Conservation (phyloP, 2,797 vertebrate genomes). For the Leptatherina wallacei region DNA sequence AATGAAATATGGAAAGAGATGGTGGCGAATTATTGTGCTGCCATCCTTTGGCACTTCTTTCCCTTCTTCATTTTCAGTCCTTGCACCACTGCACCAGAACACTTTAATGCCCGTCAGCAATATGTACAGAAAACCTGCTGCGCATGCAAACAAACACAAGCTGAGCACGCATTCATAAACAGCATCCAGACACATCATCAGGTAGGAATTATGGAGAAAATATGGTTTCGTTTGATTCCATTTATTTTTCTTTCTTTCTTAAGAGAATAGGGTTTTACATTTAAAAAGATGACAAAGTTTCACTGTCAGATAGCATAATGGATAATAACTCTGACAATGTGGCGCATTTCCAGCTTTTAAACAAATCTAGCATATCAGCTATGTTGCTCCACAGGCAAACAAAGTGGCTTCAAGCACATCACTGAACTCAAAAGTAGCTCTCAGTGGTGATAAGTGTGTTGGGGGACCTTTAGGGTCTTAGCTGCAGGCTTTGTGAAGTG, state of each 20-base stretch:
- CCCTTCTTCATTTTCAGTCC: conserved; percentile 46
- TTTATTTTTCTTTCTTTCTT: background rate
- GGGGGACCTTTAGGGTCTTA: conserved; percentile 5
- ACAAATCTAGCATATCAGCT: conserved; percentile 23
- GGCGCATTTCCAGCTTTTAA: conserved; percentile 19
- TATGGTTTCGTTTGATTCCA: background rate
- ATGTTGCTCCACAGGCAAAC: conserved; percentile 1
- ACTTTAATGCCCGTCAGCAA: conserved; percentile 63
- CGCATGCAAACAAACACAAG: conserved; percentile 51
- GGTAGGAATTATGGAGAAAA: conserved; percentile 17
- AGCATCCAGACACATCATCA: conserved; percentile 16
- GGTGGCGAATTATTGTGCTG: conserved; percentile 55
- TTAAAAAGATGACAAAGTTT: conserved; percentile 23
- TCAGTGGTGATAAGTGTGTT: conserved; percentile 22
- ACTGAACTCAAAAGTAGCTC: conserved; percentile 5
- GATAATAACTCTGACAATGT: conserved; percentile 20
- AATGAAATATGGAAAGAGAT: conserved; percentile 57
- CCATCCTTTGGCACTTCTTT: conserved; percentile 15
- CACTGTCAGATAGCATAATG: conserved; percentile 22
- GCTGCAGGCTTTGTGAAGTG: conserved; percentile 31
- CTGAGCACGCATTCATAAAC: conserved; percentile 3
- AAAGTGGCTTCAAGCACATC: conserved; percentile 31
- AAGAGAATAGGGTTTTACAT: conserved; percentile 27
- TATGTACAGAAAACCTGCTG: conserved; percentile 53
- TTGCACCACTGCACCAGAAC: conserved; percentile 32